Evolutionary conservation across 2,888 invertebrate genomes (phyloP).

Genomic region (Lacanobia wlatinum): DNA sequence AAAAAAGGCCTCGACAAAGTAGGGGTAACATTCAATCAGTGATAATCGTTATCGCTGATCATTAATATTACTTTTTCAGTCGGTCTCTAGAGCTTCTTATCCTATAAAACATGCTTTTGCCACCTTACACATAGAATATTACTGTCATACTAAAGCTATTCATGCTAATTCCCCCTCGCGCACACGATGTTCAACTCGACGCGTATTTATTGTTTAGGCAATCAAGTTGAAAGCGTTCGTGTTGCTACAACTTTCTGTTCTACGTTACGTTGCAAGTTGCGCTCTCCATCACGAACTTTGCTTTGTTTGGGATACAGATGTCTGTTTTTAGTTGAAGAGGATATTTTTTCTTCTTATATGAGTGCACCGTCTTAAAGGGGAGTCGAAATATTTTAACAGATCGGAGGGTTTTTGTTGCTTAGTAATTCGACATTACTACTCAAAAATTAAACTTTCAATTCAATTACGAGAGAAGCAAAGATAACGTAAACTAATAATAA

Average conservation of each 20-base stretch:
- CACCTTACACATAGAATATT: not conserved
- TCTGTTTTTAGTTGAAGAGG: constrained; percentile 64
- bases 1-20: no score
- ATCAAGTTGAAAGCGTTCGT: constrained; percentile 85
- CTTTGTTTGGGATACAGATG: constrained; percentile 66
- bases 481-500: no score
- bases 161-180: constrained; percentile 34
- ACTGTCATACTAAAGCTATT: not conserved
- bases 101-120: not conserved
- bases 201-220: constrained; percentile 83
- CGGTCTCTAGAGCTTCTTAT: no score
- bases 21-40: no score
- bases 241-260: constrained; percentile 60
- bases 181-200: constrained; percentile 63
- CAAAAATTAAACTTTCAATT: no score
- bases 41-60: no score
- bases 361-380: constrained; percentile 27
- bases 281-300: constrained; percentile 58
- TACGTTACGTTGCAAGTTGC: constrained; percentile 58
- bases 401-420: not conserved
- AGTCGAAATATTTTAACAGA: constrained; percentile 21
- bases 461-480: no score
- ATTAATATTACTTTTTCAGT: no score
- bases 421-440: no score
- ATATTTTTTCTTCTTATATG: constrained; percentile 54